Evolutionary conservation across 2,888 invertebrate genomes (phyloP).

Genomic region (Tenthredo notha): DNA sequence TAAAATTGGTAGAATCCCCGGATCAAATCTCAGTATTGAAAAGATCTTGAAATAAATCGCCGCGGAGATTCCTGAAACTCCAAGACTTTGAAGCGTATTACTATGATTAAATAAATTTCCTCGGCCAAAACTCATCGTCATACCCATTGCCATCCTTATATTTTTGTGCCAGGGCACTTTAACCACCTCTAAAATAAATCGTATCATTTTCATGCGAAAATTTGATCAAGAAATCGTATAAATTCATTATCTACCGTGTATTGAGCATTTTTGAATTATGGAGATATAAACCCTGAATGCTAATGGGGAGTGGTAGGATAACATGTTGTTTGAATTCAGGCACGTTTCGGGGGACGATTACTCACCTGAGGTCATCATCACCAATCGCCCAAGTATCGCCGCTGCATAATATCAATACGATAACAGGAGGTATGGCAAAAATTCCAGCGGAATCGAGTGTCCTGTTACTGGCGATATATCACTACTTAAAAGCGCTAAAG

Average conservation of each 20-base stretch:
- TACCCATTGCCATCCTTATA: constrained; percentile 88
- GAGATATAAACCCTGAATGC: not conserved
- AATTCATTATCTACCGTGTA: not conserved
- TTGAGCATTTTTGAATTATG: not conserved
- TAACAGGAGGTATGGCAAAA: not conserved
- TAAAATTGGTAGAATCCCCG: too few relatives aligned
- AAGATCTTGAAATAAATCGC: constrained; percentile 50
- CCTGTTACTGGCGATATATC: not conserved
- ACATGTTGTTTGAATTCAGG: not conserved
- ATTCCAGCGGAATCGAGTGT: not conserved
- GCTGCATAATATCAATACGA: not conserved
- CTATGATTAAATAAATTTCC: constrained; percentile 8
- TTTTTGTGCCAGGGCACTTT: too few relatives aligned
- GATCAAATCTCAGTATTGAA: too few relatives aligned
- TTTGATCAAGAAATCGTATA: not conserved
- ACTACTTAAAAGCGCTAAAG: not conserved
- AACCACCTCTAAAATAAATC: too few relatives aligned
- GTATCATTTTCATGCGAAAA: not conserved
- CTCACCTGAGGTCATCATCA: constrained; percentile 18
- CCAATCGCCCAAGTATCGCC: not conserved
- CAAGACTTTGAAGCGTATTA: too few relatives aligned
- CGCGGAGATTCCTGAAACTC: too few relatives aligned
- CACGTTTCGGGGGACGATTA: not conserved
- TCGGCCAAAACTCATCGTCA: constrained; percentile 80
- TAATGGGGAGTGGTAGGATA: not conserved